Evolutionary conservation across 1,140 invertebrate species (phyloP).

Genomic region (Proctacanthus coquilletti): DNA sequence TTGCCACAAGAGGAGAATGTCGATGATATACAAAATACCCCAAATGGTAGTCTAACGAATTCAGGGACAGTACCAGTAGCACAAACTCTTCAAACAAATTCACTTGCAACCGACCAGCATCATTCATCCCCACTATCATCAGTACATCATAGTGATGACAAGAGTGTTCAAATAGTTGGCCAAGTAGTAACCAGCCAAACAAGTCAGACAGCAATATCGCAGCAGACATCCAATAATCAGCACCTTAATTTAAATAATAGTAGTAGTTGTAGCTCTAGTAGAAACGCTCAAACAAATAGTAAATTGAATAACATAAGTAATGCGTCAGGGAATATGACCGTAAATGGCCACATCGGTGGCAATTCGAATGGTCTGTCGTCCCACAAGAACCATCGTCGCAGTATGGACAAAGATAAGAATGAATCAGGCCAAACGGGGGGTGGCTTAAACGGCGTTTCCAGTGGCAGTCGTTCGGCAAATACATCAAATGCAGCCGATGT

Average conservation of each 20-base stretch:
- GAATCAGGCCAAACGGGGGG: slow-evolving; percentile 23
- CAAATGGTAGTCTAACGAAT: slow-evolving; percentile 2
- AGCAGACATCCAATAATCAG: slow-evolving; percentile 17
- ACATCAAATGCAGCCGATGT: background rate
- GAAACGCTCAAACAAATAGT: slow-evolving; percentile 15
- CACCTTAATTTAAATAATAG: slow-evolving; percentile 9
- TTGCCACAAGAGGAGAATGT: slow-evolving; percentile 49
- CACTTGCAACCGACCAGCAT: slow-evolving; percentile 9
- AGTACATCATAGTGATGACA: slow-evolving; percentile 12
- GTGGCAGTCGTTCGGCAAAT: background rate
- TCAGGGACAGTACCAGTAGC: background rate
- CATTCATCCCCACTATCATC: slow-evolving; percentile 4
- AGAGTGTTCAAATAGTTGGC: slow-evolving; percentile 9
- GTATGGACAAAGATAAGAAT: slow-evolving; percentile 26
- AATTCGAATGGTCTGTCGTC: too few relatives aligned
- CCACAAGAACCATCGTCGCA: slow-evolving; percentile 24
- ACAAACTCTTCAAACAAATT: background rate
- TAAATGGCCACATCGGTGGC: slow-evolving; percentile 22
- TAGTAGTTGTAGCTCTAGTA: slow-evolving; percentile 15
- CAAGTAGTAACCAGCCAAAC: slow-evolving; percentile 8
- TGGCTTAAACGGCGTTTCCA: slow-evolving; percentile 13
- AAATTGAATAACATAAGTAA: slow-evolving; percentile 37
- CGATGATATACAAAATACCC: slow-evolving; percentile 9
- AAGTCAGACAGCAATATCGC: slow-evolving; percentile 7
- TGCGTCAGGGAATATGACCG: slow-evolving; percentile 23